Conservation (phyloP, 2,888 invertebrate genomes). For the Andrena fulva region DNA sequence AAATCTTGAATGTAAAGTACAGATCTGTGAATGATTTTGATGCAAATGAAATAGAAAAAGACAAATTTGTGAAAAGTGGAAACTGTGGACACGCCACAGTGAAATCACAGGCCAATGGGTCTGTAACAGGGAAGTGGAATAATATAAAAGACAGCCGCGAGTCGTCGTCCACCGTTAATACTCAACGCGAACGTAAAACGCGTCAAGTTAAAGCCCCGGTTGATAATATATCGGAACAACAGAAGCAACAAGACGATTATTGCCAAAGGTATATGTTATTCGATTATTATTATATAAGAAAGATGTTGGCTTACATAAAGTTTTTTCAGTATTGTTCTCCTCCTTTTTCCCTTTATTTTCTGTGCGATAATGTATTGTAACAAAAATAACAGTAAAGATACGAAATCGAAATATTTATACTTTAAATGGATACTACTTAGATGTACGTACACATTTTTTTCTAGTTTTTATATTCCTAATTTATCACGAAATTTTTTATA, state of each 20-base stretch:
- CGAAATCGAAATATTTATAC: neutral
- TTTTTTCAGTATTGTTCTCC: neutral
- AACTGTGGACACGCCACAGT: constrained; percentile 77
- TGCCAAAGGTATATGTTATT: constrained; percentile 82
- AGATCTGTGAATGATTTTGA: constrained; percentile 86
- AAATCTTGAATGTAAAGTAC: constrained; percentile 51
- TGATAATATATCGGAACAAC: constrained; percentile 83
- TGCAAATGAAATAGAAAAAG: constrained; percentile 85
- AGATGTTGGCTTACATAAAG: neutral
- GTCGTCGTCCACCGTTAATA: constrained; percentile 78
- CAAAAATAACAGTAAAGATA: neutral
- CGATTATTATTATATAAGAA: neutral
- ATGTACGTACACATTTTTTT: neutral
- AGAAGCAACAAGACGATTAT: constrained; percentile 85
- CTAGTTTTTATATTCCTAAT: constrained; percentile 4
- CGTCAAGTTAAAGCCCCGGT: constrained; percentile 82
- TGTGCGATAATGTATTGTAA: neutral
- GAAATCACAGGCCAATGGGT: constrained; percentile 83
- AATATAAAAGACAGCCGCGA: constrained; percentile 84
- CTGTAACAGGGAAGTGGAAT: constrained; percentile 82
- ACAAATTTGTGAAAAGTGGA: constrained; percentile 83
- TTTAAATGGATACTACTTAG: neutral
- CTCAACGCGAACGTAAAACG: constrained; percentile 84
- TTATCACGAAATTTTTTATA: neutral
- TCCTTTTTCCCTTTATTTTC: neutral